A percentile compares a stretch with the other conserved stretches of the same genome.
Evolutionary conservation across 2,113 vertebrate species (phyloP).

Genomic region (Scomber scombrus): DNA sequence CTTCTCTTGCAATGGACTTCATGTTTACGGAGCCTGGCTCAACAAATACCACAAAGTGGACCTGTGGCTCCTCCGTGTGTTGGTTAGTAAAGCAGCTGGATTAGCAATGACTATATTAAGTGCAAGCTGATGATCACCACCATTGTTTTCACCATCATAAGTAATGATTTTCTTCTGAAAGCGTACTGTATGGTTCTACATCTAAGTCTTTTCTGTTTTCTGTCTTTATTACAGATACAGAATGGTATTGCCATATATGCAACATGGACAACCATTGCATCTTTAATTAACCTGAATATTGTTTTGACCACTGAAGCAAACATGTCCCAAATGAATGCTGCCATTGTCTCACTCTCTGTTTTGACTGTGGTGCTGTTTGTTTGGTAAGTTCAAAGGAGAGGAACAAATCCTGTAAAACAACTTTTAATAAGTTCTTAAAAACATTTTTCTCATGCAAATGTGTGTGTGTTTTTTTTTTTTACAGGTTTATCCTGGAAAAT

Average conservation of each 20-base stretch:
- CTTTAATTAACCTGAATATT: constrained; percentile 85
- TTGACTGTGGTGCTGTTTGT: constrained; percentile 72
- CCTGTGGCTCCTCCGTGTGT: constrained; percentile 86
- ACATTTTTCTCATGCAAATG: not conserved
- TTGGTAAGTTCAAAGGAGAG: constrained; percentile 78
- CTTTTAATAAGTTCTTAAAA: not conserved
- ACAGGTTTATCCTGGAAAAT: constrained; percentile 74
- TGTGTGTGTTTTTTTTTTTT: constrained; percentile 4
- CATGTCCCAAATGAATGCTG: constrained; percentile 61
- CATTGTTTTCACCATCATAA: not conserved
- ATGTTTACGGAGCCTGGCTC: constrained; percentile 81
- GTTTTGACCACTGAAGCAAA: constrained; percentile 80
- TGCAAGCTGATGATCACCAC: not conserved
- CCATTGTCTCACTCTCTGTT: constrained; percentile 80
- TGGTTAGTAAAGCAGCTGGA: constrained; percentile 69
- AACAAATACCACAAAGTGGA: constrained; percentile 83
- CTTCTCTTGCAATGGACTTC: constrained; percentile 83
- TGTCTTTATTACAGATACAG: constrained; percentile 81
- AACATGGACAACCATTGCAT: constrained; percentile 87
- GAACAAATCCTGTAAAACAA: no score
- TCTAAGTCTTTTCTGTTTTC: not conserved
- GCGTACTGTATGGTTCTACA: not conserved
- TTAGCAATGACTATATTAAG: not conserved
- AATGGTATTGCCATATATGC: constrained; percentile 86
- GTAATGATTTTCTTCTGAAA: not conserved